Evolutionary conservation across 1,140 invertebrate genomes (phyloP).

Genomic region (Drosophila kohkoa): DNA sequence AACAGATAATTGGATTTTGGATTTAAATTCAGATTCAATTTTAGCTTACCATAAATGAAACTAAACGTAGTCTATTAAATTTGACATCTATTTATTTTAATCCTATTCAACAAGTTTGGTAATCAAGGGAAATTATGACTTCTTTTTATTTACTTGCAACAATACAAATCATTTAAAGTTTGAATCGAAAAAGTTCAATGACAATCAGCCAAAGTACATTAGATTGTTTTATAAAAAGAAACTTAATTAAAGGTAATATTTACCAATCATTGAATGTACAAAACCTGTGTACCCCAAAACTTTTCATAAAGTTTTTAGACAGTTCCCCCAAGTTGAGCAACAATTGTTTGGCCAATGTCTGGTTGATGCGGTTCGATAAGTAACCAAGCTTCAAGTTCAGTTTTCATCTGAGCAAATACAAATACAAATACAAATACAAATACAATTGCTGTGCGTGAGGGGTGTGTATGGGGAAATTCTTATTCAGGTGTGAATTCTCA

Average conservation of each 20-base stretch:
- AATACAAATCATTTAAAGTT: no score
- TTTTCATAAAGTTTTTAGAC: conserved; percentile 45
- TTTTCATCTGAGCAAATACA: background rate
- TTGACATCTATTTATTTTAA: no score
- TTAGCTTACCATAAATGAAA: no score
- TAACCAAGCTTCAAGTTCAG: conserved; percentile 5
- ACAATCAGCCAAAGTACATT: no score
- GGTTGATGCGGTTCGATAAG: conserved; percentile 3
- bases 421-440: background rate
- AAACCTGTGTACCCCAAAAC: conserved; percentile 23
- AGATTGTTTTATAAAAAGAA: no score
- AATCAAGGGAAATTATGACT: no score
- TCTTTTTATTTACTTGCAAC: no score
- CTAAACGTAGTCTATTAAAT: no score
- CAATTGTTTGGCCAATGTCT: conserved; percentile 39
- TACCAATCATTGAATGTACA: conserved; percentile 25
- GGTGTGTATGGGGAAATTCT: background rate
- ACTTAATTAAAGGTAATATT: conserved; percentile 41
- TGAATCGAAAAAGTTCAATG: no score
- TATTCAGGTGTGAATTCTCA: conserved; percentile 37
- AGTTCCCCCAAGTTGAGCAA: background rate
- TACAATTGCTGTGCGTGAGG: background rate
- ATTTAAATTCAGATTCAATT: background rate
- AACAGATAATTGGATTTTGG: background rate
- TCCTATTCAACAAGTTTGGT: no score